Percentiles rank a stretch among this genome's conserved stretches.
These are phyloP conservation scores for Graphium colonna DNA, from an alignment of 2,888 invertebrate species.

Conservation along the genomic window DNA sequence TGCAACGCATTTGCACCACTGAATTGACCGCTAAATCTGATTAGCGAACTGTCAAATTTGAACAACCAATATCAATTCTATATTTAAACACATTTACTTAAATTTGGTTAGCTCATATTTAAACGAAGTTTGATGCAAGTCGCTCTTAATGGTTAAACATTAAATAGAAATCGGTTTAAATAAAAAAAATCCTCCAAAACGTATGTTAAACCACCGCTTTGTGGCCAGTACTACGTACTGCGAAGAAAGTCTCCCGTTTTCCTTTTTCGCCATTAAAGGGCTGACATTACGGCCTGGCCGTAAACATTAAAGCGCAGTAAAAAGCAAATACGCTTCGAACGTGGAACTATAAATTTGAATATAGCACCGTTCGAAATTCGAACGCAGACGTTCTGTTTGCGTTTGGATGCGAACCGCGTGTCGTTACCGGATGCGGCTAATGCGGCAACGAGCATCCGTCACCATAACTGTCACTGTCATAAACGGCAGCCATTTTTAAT, in stretches of 20 bases:
- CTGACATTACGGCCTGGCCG: not conserved
- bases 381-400: conserved; percentile 53
- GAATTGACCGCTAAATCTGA: no score
- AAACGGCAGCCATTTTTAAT: conserved; percentile 32
- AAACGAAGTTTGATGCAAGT: no score
- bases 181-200: no score
- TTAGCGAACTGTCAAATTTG: no score
- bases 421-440: conserved; percentile 56
- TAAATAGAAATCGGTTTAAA: no score
- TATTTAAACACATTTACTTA: no score
- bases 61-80: no score
- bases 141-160: no score
- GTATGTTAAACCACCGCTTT: not conserved
- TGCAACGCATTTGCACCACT: no score
- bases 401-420: conserved; percentile 42
- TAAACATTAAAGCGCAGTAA: conserved; percentile 3
- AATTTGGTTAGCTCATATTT: no score
- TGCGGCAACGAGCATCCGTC: conserved; percentile 64
- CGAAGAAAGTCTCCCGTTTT: not conserved
- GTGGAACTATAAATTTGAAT: conserved; percentile 7
- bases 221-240: not conserved
- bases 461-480: conserved; percentile 35
- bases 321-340: conserved; percentile 5
- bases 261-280: not conserved
- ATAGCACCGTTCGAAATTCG: conserved; percentile 33